Evolutionary conservation across 2,113 vertebrate genomes (phyloP).

Genomic region (Zingel zingel): DNA sequence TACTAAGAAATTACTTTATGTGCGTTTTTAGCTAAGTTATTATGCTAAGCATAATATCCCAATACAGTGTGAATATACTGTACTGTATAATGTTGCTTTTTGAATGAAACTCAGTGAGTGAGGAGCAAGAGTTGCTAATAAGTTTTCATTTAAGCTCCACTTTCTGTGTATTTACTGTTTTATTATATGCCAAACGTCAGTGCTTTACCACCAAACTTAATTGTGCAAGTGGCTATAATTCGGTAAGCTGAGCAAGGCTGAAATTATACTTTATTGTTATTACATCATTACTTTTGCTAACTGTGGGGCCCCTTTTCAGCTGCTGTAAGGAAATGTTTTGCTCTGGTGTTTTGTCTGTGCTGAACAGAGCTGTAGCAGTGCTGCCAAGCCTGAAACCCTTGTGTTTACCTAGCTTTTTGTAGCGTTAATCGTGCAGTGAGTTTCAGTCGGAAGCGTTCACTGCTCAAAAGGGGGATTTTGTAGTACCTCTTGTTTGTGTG

Average conservation of each 20-base stretch:
- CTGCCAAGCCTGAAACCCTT: constrained; percentile 78
- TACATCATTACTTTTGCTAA: constrained; percentile 48
- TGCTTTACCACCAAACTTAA: constrained; percentile 44
- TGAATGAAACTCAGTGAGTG: constrained; percentile 15
- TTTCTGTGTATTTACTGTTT: constrained; percentile 49
- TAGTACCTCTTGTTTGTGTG: constrained; percentile 54
- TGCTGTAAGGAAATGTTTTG: constrained; percentile 56
- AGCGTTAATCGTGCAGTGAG: constrained; percentile 72
- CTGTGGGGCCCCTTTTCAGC: constrained; percentile 39
- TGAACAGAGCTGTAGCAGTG: constrained; percentile 75
- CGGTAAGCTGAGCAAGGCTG: constrained; percentile 39
- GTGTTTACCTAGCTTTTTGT: constrained; percentile 81
- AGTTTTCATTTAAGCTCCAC: constrained; percentile 31
- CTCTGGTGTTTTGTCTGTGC: constrained; percentile 63
- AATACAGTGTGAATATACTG: not conserved
- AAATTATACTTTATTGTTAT: constrained; percentile 53
- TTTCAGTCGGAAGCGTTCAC: constrained; percentile 70
- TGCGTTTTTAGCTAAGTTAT: not conserved
- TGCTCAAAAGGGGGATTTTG: constrained; percentile 66
- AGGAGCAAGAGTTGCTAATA: constrained; percentile 18
- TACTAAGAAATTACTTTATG: constrained; percentile 4
- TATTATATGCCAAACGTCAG: constrained; percentile 32
- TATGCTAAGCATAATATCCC: not conserved
- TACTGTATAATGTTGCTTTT: constrained; percentile 5
- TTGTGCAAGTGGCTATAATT: constrained; percentile 54